Evolutionary conservation across 2,888 invertebrate species (phyloP), one percentile per base, ranked within the genome.

Genomic region (Gortyna flavago): DNA sequence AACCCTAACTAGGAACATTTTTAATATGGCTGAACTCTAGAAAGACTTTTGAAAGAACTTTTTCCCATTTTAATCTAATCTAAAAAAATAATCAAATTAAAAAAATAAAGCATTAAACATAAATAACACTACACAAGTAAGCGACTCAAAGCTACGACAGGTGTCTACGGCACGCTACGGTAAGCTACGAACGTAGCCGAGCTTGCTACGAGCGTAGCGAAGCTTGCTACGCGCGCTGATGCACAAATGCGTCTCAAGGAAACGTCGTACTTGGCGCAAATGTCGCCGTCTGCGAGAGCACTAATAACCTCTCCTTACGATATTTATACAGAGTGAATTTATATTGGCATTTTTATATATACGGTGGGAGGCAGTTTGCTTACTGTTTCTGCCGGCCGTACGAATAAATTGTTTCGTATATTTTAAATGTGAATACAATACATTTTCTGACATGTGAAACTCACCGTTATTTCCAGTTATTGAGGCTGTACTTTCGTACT

Each of bases 201-300:
- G 84, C 88, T 73, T 76, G 81, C 35, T 48, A 80, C 66, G 79
- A 35, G n/a, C 62, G n/a, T 38, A 69, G 35, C 35, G 62, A 3
- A n/a, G 62, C 35, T 57, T 44, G 83, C 72, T 84, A 73, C 73
- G 79, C 74, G 88, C 84, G 69, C 88, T 86, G 84, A 74, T 86
- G 88, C 80, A 83, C 88, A 80, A 85, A 84, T 72, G 72, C 80
- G 70, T 79, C 66, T 75, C 75, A 73, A 82, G 84, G 61, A 84
- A 78, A 75, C 75, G 75, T 86, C 68, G 68, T 62, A 74, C 75
- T 72, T 66, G 41, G 72, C 29, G 66, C 75, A 80, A 85, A 87
- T 66, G 76, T 77, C 64, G 64, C 84, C 75, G 51, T 84, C 84
- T 79, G 48, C n/a, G 25, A 51, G 70, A 21, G n/a, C 71, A 38